Base-by-base conservation (phyloP, 1,140 invertebrate species). In the Sitobion miscanthi region DNA sequence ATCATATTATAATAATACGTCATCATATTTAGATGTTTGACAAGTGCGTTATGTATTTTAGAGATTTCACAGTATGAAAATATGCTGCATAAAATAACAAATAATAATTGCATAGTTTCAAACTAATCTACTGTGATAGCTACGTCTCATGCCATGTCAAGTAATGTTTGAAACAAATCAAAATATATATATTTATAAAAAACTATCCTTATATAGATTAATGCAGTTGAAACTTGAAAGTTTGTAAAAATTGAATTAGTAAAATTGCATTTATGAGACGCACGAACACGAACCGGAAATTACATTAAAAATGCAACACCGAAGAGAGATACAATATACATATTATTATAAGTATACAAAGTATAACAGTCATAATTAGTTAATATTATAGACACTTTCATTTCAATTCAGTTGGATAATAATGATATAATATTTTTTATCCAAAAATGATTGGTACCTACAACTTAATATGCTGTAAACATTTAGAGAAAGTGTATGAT, bases 131-230 rank as follows among this genome's bases (percentile, higher is more conserved):
- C 30, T 35, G 17, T n/a, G n/a, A 77, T n/a, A n/a, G n/a, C 5
- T 77, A 77, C 62, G 30, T 77, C 6, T 77, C 30, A n/a, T 77
- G 62, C 6, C 62, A 77, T n/a, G 62, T 77, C 62, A 77, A 77
- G 62, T 77, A n/a, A 77, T n/a, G n/a, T 77, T 77, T 77, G n/a
- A 77, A 77, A 77, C 62, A n/a, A 77, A 77, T 77, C 62, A 77
- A 77, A 77, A 77, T 17, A 20, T 77, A 17, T 77, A n/a, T n/a
- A n/a, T 69, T 69, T 69, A 69, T 69, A 69, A 69, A 69, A 77
- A 77, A 77, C 62, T 77, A 77, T 77, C 14, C 30, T 17, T 69
- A 14, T 69, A 14, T n/a, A 77, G 62, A 77, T n/a, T 77, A 17
- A 23, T 77, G 30, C 30, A 77, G 62, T 77, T n/a, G 30, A 77